Evolutionary conservation across 2,113 vertebrate genomes (phyloP).

Genomic region (Spilogale gracilis): DNA sequence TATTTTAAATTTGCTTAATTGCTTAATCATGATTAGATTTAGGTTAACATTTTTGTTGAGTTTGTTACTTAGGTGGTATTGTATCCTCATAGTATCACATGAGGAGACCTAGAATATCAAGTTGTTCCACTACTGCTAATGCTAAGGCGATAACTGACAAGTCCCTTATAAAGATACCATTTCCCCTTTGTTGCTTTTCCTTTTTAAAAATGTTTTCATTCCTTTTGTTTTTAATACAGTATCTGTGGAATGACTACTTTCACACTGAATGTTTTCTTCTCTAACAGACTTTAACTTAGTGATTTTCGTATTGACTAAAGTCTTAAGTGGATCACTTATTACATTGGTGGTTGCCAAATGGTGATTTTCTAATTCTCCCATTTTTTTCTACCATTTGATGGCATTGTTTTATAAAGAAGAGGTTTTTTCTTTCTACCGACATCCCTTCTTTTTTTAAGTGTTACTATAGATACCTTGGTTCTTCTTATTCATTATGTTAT

Average conservation of each 20-base stretch:
- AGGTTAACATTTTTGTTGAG: not conserved
- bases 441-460: not conserved
- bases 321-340: not conserved
- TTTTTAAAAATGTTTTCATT: not conserved
- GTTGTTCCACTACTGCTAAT: not conserved
- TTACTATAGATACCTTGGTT: not conserved
- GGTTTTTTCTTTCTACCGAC: not conserved
- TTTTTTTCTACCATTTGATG: not conserved
- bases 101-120: not conserved
- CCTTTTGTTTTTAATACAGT: constrained; percentile 15
- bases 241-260: not conserved
- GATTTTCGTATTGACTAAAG: not conserved
- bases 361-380: not conserved
- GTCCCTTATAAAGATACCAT: not conserved
- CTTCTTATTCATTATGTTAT: not conserved
- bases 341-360: not conserved
- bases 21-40: not conserved
- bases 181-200: not conserved
- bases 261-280: not conserved
- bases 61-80: not conserved
- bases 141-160: not conserved
- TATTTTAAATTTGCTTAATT: constrained; percentile 14
- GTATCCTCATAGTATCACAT: not conserved
- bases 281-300: not conserved
- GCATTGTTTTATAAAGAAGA: not conserved